phyloP scores from a whole-genome alignment of 1,140 invertebrate genomes.

The Conus ventricosus region DNA sequence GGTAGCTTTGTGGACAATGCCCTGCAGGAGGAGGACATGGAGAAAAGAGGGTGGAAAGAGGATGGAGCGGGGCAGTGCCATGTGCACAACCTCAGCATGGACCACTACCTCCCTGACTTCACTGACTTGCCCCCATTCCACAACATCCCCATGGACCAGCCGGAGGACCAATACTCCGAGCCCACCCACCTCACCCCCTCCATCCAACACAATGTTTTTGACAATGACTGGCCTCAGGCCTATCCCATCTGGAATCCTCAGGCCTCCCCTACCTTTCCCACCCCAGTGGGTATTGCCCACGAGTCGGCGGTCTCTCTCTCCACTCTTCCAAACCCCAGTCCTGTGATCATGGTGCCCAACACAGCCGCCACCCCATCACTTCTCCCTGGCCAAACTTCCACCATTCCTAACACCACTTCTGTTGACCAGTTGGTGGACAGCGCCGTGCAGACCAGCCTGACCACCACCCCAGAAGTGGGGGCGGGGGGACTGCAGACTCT shows the following conservation, averaged over 20 bases:
- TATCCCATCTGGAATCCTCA: neutral
- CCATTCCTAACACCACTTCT: neutral
- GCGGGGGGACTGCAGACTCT: neutral
- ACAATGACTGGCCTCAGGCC: conserved; percentile 12
- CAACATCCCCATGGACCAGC: conserved; percentile 30
- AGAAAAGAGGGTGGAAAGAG: neutral
- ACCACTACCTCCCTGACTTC: conserved; percentile 31
- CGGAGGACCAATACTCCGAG: neutral
- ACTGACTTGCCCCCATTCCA: conserved; percentile 21
- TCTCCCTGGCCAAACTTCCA: neutral
- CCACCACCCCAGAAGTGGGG: neutral
- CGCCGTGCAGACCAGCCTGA: neutral
- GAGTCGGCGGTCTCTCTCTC: neutral
- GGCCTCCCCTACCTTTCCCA: too few relatives aligned
- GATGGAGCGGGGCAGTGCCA: neutral
- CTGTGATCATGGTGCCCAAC: too few relatives aligned
- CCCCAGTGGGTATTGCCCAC: neutral
- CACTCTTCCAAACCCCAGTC: neutral
- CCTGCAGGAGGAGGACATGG: neutral
- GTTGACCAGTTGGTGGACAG: neutral
- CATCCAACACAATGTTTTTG: conserved; percentile 17
- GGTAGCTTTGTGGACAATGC: neutral
- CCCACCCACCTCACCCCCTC: conserved; percentile 14
- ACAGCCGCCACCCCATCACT: neutral
- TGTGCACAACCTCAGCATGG: conserved; percentile 19